Percentiles rank a stretch among this genome's conserved stretches.
These are phyloP conservation scores for Gryllus longicercus DNA, from an alignment of 2,888 invertebrate genomes.

Conservation along the genomic window DNA sequence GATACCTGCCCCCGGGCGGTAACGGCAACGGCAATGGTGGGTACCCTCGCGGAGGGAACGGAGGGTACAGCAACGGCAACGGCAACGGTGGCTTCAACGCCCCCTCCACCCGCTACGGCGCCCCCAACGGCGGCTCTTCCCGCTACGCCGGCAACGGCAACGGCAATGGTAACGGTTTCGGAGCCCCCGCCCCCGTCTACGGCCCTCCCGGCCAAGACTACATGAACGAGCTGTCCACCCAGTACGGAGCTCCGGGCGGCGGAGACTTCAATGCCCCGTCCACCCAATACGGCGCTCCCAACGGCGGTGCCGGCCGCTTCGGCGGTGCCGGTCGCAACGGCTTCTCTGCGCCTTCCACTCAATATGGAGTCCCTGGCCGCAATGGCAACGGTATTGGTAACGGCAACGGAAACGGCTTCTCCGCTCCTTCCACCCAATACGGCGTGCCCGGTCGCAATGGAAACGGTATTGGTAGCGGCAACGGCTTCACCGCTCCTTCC, in stretches of 20 bases:
- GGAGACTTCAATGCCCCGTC: slow-evolving; percentile 27
- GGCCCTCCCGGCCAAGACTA: not conserved
- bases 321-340: no score
- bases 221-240: slow-evolving; percentile 20
- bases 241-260: slow-evolving; percentile 31
- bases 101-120: slow-evolving; percentile 20
- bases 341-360: not conserved
- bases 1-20: slow-evolving; percentile 29
- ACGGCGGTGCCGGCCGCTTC: not conserved
- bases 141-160: not conserved
- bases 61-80: no score
- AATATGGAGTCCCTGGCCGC: slow-evolving; percentile 24
- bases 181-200: not conserved
- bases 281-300: slow-evolving; percentile 31
- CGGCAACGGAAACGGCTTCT: not conserved
- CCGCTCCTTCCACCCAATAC: slow-evolving; percentile 20
- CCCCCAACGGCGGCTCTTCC: not conserved
- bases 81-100: not conserved
- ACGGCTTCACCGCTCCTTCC: slow-evolving; percentile 5
- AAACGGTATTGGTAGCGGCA: no score
- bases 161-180: not conserved
- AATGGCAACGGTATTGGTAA: not conserved
- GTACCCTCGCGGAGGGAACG: no score
- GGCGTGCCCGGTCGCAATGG: no score
- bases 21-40: not conserved